phyloP scores from a whole-genome alignment of 2,797 vertebrate genomes.

The Phyllotis vaccarum region DNA sequence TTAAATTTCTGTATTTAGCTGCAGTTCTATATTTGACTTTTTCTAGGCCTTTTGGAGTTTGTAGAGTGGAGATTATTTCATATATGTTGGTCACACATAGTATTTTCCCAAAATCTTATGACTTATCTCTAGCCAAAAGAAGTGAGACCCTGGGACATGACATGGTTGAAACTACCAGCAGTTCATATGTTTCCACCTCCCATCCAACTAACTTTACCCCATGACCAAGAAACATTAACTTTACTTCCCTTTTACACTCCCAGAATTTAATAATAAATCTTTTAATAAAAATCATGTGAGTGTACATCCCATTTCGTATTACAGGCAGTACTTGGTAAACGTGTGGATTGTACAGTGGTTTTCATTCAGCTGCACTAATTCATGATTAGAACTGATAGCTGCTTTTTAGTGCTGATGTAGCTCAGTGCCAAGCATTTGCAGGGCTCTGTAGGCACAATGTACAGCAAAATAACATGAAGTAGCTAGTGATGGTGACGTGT shows the following conservation, averaged over 20 bases:
- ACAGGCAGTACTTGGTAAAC: neutral
- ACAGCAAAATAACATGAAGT: neutral
- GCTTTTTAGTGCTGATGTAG: neutral
- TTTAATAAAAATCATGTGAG: neutral
- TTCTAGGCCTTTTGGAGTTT: slow-evolving; percentile 45
- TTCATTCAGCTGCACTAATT: neutral
- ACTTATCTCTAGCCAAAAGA: neutral
- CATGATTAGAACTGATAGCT: neutral
- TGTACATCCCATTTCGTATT: slow-evolving; percentile 14
- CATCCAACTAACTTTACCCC: neutral
- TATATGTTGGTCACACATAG: neutral
- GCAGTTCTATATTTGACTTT: slow-evolving; percentile 33
- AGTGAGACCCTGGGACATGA: neutral
- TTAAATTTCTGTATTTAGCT: slow-evolving; percentile 37
- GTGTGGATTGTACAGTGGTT: neutral
- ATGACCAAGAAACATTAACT: slow-evolving; percentile 53
- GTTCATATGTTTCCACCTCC: neutral
- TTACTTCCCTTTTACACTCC: slow-evolving; percentile 35
- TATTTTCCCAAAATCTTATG: slow-evolving; percentile 27
- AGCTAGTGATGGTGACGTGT: neutral
- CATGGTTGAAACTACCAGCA: neutral
- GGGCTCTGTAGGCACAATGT: neutral
- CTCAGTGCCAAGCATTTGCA: neutral
- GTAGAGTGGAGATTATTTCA: slow-evolving; percentile 54
- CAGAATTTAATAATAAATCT: slow-evolving; percentile 55